These are phyloP conservation scores for Oncorhynchus keta DNA, from an alignment of 2,113 vertebrate genomes.

Conservation along the genomic window DNA sequence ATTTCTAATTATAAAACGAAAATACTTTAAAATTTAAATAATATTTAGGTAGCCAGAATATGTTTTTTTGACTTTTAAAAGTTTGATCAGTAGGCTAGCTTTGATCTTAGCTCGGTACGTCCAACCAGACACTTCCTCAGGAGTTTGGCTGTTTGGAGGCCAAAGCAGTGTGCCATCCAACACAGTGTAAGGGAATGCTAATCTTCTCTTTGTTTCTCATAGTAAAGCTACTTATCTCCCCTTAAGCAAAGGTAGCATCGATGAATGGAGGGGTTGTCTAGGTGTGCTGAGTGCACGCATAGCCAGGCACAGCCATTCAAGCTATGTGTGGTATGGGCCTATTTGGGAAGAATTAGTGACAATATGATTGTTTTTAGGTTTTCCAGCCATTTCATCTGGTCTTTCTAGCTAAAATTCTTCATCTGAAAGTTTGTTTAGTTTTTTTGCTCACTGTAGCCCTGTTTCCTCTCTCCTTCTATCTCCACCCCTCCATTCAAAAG, in stretches of 20 bases:
- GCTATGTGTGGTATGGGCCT: conserved; percentile 72
- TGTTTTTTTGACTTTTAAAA: conserved; percentile 38
- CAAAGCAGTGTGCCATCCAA: conserved; percentile 62
- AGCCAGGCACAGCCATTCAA: conserved; percentile 75
- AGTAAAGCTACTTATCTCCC: conserved; percentile 83
- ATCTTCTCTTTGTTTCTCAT: conserved; percentile 80
- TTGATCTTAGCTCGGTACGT: conserved; percentile 51
- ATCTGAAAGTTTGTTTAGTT: conserved; percentile 31
- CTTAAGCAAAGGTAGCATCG: conserved; percentile 72
- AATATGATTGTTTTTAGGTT: conserved; percentile 66
- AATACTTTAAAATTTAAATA: not conserved
- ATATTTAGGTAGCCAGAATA: not conserved
- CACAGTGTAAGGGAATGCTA: conserved; percentile 78
- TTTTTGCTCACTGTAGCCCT: conserved; percentile 59
- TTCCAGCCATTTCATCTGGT: conserved; percentile 63
- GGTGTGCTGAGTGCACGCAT: conserved; percentile 61
- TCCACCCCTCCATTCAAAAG: conserved; percentile 30
- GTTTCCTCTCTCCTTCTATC: conserved; percentile 30
- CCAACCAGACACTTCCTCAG: conserved; percentile 37
- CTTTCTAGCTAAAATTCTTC: conserved; percentile 63
- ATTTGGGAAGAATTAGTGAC: conserved; percentile 67
- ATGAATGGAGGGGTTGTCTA: conserved; percentile 88
- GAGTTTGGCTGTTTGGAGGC: conserved; percentile 48
- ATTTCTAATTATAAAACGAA: conserved; percentile 3
- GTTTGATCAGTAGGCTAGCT: conserved; percentile 47